These are phyloP conservation scores for Syndactyla subalaris DNA, from an alignment of 2,797 vertebrate genomes.

Conservation along the genomic window DNA sequence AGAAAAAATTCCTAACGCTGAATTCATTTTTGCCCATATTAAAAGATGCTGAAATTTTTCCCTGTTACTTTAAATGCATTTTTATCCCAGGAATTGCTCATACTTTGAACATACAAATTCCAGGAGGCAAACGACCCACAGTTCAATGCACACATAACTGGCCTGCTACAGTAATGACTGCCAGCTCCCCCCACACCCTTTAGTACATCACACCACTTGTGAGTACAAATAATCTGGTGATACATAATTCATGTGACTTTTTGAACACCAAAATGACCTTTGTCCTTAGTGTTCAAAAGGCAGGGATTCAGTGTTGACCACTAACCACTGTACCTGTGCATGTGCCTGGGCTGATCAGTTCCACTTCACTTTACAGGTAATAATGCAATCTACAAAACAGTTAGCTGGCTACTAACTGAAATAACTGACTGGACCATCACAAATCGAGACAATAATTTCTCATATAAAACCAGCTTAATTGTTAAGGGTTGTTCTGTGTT, in stretches of 20 bases:
- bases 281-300: not conserved
- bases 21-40: not conserved
- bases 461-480: not conserved
- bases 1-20: not conserved
- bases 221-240: not conserved
- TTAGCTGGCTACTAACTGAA: not conserved
- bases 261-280: not conserved
- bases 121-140: not conserved
- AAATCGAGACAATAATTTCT: not conserved
- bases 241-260: not conserved
- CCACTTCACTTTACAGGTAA: not conserved
- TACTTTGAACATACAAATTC: not conserved
- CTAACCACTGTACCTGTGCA: not conserved
- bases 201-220: not conserved
- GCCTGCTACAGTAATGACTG: not conserved
- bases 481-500: not conserved
- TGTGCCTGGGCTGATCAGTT: accelerated
- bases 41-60: not conserved
- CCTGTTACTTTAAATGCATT: not conserved
- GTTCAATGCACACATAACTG: not conserved
- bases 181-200: not conserved
- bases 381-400: not conserved
- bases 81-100: not conserved
- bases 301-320: not conserved
- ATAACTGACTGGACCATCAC: not conserved